A percentile compares a stretch with the other conserved stretches of the same genome.
Evolutionary conservation across 2,797 vertebrate species (phyloP).

Genomic region (Eospalax fontanierii): DNA sequence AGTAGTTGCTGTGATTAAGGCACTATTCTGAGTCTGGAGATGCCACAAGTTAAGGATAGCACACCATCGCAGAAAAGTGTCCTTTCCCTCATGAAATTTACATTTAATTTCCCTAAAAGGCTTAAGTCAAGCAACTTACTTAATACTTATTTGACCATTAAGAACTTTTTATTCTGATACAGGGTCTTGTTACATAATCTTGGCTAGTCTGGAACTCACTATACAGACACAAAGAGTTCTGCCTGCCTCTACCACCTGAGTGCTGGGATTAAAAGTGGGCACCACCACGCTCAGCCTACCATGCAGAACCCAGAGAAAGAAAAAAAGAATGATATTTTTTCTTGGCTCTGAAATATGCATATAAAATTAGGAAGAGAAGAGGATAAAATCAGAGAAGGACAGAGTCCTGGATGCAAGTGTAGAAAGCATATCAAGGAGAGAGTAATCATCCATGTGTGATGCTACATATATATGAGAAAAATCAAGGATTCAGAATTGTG

Average conservation of each 20-base stretch:
- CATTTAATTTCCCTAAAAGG: conserved; percentile 24
- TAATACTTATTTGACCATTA: conserved; percentile 37
- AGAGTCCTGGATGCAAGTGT: neutral
- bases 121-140: conserved; percentile 61
- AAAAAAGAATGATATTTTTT: conserved; percentile 38
- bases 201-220: too few relatives aligned
- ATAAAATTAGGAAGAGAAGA: conserved; percentile 45
- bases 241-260: too few relatives aligned
- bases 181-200: too few relatives aligned
- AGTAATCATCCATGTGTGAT: conserved; percentile 13
- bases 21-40: neutral
- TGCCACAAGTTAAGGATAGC: neutral
- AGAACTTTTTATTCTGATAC: neutral
- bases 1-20: conserved; percentile 46
- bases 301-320: neutral
- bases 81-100: conserved; percentile 9
- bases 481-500: conserved; percentile 14
- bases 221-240: too few relatives aligned
- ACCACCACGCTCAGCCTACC: too few relatives aligned
- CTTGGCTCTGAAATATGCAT: conserved; percentile 51
- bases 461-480: conserved; percentile 12
- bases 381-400: conserved; percentile 1
- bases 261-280: too few relatives aligned
- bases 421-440: conserved; percentile 32
- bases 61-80: conserved; percentile 15